phyloP scores from a whole-genome alignment of 2,797 vertebrate genomes.

The Coreius guichenoti region DNA sequence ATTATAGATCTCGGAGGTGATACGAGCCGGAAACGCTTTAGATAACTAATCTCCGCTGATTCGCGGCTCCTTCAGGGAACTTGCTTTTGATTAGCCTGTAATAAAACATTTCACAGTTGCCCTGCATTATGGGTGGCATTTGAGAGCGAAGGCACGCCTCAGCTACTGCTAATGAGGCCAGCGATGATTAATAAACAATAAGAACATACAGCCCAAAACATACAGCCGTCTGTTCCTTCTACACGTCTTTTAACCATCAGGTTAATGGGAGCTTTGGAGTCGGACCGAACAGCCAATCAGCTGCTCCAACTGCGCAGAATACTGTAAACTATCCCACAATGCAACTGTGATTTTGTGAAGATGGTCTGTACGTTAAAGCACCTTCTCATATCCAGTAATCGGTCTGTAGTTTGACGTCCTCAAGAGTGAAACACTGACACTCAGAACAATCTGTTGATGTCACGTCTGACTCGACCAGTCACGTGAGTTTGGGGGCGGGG shows the following conservation, averaged over 20 bases:
- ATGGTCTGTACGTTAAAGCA: background rate
- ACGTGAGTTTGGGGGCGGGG: background rate
- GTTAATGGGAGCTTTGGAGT: background rate
- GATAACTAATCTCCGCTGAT: constrained; percentile 60
- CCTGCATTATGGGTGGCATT: constrained; percentile 58
- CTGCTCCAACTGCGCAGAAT: background rate
- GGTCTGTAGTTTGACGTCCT: background rate
- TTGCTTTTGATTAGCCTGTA: constrained; percentile 61
- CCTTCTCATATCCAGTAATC: background rate
- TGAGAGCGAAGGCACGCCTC: constrained; percentile 39
- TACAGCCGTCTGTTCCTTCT: background rate
- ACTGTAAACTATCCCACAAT: background rate
- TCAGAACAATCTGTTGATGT: background rate
- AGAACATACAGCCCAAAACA: constrained; percentile 35
- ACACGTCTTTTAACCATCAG: background rate
- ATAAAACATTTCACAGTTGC: constrained; percentile 63
- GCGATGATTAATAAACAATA: constrained; percentile 58
- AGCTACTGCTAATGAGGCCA: constrained; percentile 52
- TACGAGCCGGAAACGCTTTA: constrained; percentile 55
- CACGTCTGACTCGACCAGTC: background rate
- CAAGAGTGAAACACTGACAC: background rate
- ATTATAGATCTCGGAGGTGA: constrained; percentile 58
- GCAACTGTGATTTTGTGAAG: background rate
- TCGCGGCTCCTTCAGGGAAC: constrained; percentile 50
- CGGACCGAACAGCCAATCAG: background rate